A percentile compares a stretch with the other conserved stretches of the same genome.
Conservation (phyloP, 2,797 vertebrate genomes). For the Meriones psammophilus region DNA sequence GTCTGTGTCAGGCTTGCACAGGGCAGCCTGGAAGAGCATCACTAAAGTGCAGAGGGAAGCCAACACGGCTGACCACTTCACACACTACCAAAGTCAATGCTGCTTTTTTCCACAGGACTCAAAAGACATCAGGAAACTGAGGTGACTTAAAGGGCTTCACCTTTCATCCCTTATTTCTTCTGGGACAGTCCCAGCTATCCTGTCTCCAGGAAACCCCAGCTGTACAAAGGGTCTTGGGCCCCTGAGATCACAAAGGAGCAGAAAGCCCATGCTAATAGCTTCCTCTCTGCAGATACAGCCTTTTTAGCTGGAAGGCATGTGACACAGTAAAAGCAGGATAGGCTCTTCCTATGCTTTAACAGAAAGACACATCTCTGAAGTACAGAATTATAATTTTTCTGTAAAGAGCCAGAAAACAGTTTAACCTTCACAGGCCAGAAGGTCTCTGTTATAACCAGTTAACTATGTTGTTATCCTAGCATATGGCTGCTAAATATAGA, state of each 20-base stretch:
- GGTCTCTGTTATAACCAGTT: neutral
- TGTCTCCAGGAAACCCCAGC: neutral
- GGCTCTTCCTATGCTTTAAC: neutral
- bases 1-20: neutral
- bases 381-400: neutral
- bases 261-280: neutral
- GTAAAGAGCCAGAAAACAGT: neutral
- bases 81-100: neutral
- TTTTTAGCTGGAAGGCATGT: neutral
- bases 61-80: neutral
- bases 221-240: neutral
- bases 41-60: neutral
- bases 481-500: neutral
- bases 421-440: neutral
- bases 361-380: neutral
- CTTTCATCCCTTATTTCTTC: neutral
- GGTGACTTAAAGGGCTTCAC: neutral
- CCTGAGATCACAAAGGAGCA: neutral
- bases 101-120: neutral
- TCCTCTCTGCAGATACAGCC: neutral
- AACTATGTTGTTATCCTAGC: neutral
- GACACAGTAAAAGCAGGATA: neutral
- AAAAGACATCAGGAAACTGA: neutral
- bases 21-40: neutral
- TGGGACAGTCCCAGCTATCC: neutral